Percentiles rank a stretch among this genome's conserved stretches.
These are phyloP conservation scores for Actias luna DNA, from an alignment of 2,888 invertebrate genomes.

Conservation along the genomic window DNA sequence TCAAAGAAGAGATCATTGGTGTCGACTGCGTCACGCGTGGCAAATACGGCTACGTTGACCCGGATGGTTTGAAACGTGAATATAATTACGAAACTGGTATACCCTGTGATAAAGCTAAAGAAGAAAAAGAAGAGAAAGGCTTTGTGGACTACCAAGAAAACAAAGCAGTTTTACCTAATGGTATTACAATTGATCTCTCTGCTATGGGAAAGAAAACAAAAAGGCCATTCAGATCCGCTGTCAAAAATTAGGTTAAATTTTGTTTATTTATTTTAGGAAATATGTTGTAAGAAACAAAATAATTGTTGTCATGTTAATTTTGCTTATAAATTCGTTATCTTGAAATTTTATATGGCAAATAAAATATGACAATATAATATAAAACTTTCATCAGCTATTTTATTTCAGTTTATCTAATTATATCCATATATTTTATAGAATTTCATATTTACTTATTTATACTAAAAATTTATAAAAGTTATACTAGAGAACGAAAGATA, in stretches of 20 bases:
- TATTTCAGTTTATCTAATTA: slow-evolving; percentile 17
- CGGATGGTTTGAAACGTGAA: slow-evolving; percentile 90
- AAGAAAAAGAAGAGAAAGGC: slow-evolving; percentile 81
- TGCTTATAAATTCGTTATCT: background rate
- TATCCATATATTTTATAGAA: too few species aligned
- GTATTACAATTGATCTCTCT: slow-evolving; percentile 86
- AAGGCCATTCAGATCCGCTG: slow-evolving; percentile 82
- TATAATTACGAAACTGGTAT: slow-evolving; percentile 92
- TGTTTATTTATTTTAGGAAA: slow-evolving; percentile 74
- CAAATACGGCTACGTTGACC: slow-evolving; percentile 92
- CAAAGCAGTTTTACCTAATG: slow-evolving; percentile 87
- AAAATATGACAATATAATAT: slow-evolving; percentile 16
- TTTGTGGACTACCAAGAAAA: slow-evolving; percentile 89
- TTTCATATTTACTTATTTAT: too few species aligned
- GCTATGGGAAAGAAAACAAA: slow-evolving; percentile 87
- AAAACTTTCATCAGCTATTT: slow-evolving; percentile 21
- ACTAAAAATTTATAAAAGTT: too few species aligned
- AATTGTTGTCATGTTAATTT: slow-evolving; percentile 43
- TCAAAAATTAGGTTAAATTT: slow-evolving; percentile 68
- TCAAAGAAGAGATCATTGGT: slow-evolving; percentile 92
- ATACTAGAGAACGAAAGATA: too few species aligned
- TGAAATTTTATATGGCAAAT: slow-evolving; percentile 1
- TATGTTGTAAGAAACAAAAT: slow-evolving; percentile 55
- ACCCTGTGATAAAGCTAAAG: slow-evolving; percentile 83
- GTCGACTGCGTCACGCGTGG: slow-evolving; percentile 89